Evolutionary conservation across 2,113 vertebrate species (phyloP).

Genomic region (Antennarius striatus): DNA sequence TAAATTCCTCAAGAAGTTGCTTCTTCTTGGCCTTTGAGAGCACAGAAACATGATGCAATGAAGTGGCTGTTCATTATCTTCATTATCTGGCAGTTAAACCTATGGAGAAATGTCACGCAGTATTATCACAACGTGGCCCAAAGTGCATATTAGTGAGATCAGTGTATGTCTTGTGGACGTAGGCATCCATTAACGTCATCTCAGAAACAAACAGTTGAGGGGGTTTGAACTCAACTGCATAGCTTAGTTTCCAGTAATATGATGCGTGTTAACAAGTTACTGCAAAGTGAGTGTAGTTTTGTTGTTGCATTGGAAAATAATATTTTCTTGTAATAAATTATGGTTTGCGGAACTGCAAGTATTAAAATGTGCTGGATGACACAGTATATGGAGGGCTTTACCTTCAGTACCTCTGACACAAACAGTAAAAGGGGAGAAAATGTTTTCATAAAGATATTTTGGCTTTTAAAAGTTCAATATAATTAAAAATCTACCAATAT

Average conservation of each 20-base stretch:
- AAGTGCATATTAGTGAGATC: constrained; percentile 63
- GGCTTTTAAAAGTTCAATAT: constrained; percentile 53
- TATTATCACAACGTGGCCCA: constrained; percentile 51
- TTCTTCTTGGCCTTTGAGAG: constrained; percentile 47
- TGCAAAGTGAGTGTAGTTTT: constrained; percentile 13
- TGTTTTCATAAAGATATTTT: constrained; percentile 53
- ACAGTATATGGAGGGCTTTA: background rate
- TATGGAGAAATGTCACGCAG: constrained; percentile 47
- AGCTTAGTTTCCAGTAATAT: constrained; percentile 26
- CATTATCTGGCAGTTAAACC: constrained; percentile 26
- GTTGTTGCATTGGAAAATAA: background rate
- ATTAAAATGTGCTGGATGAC: constrained; percentile 22
- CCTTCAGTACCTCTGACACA: constrained; percentile 20
- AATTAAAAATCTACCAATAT: constrained; percentile 24
- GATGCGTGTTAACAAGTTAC: background rate
- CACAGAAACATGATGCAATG: constrained; percentile 8
- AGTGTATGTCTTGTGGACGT: constrained; percentile 21
- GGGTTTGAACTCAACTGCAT: constrained; percentile 24
- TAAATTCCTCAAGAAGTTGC: constrained; percentile 2
- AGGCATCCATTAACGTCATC: constrained; percentile 14
- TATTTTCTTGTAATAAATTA: constrained; percentile 30
- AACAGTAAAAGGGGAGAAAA: constrained; percentile 19
- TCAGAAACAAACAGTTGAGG: background rate
- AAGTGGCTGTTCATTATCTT: constrained; percentile 6
- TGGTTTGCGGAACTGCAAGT: constrained; percentile 15